Evolutionary conservation across 2,113 vertebrate species (phyloP), one percentile per base, ranked within the genome.

Genomic region (Geococcyx californianus): DNA sequence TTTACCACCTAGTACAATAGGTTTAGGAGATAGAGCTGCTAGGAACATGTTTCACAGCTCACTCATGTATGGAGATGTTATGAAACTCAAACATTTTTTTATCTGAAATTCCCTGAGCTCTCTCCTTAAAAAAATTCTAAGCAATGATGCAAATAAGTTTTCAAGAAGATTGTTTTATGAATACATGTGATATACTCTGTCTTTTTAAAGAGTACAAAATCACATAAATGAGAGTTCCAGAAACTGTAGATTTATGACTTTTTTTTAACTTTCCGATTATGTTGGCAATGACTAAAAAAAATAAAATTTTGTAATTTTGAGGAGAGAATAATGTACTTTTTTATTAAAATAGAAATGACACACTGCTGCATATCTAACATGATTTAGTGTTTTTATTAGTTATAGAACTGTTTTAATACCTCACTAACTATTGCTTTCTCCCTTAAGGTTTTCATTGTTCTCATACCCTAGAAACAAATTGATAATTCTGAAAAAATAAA

Each of bases 361-460:
- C 98, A 98, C 98, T 98, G 97, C 98, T 98, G 98, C 98, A 98
- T 98, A 98, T 98, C 98, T 98, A 98, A 98, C 98, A 98, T 99
- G 99, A 99, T 99, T 99, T 99, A 99, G 98, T 98, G 99, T 98
- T 98, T 98, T 99, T 99, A 99, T 99, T 99, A 98, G 98, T 99
- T 99, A 99, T 98, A 98, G 98, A 99, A 99, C 98, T 99, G 98
- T 99, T 99, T 99, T 98, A 99, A 98, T 99, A 99, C 98, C 99
- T 98, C 98, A 97, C 99, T 98, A 99, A 99, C 98, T 98, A 99
- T 98, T 98, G 98, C 97, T 93, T 97, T 98, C 97, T 99, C 99
- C 99, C 99, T 98, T 93, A 98, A 98, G 99, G 98, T 98, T 98
- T 98, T 98, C 94, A 98, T 97, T 98, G 98, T 98, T 99, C 98